Conservation (phyloP, 2,113 vertebrate genomes). For the Caretta caretta region DNA sequence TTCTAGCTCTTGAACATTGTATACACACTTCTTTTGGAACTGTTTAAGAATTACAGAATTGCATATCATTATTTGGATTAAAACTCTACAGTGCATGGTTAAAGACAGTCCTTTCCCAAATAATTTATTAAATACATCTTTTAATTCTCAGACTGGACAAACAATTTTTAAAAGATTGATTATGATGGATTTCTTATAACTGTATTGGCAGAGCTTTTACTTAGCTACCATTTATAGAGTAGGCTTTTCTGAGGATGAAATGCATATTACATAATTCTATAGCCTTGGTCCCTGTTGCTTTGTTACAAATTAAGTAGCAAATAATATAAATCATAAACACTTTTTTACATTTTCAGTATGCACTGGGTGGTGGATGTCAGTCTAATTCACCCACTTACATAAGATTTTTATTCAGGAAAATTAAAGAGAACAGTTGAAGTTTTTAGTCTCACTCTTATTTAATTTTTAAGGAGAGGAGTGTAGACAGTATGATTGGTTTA, state of each 20-base stretch:
- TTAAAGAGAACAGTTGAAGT: background rate
- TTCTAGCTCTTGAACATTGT: constrained; percentile 20
- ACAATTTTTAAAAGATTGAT: constrained; percentile 34
- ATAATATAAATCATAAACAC: background rate
- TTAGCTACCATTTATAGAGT: constrained; percentile 45
- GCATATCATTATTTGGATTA: constrained; percentile 64
- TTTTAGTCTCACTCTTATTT: background rate
- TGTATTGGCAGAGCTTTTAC: constrained; percentile 55
- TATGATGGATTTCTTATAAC: constrained; percentile 53
- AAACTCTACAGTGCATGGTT: constrained; percentile 52
- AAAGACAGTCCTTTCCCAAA: constrained; percentile 27
- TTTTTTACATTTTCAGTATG: background rate
- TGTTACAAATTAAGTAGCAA: constrained; percentile 29
- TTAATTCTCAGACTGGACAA: constrained; percentile 44
- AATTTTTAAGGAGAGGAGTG: background rate
- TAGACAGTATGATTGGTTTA: background rate
- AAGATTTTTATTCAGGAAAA: background rate
- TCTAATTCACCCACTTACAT: background rate
- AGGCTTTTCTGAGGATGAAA: constrained; percentile 32
- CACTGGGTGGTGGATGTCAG: background rate
- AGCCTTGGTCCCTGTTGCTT: background rate
- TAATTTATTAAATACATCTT: constrained; percentile 39
- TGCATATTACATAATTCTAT: background rate
- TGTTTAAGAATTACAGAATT: constrained; percentile 11
- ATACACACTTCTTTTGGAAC: constrained; percentile 30